Conservation (phyloP, 2,113 vertebrate species). For the Strix uralensis region DNA sequence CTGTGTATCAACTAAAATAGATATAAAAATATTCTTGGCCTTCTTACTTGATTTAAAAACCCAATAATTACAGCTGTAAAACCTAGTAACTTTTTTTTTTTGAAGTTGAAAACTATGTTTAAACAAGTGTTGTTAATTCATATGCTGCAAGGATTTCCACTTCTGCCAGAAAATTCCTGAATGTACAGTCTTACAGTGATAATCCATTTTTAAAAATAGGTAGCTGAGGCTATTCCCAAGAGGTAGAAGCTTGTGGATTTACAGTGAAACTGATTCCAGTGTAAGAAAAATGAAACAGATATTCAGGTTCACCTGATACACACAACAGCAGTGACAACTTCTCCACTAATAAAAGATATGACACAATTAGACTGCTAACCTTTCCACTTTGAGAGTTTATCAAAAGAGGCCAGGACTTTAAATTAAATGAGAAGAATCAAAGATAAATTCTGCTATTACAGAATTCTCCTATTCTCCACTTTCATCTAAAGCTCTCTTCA, state of each 20-base stretch:
- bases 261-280: background rate
- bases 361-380: background rate
- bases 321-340: background rate
- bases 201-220: conserved; percentile 10
- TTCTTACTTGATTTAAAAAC: background rate
- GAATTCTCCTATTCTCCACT: background rate
- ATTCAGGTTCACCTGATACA: background rate
- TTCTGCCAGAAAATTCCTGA: background rate
- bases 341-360: background rate
- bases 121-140: conserved; percentile 12
- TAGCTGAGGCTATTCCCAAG: conserved; percentile 7
- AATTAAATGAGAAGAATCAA: background rate
- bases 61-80: background rate
- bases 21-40: background rate
- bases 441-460: background rate
- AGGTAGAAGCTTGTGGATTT: background rate
- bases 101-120: background rate
- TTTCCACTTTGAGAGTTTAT: background rate
- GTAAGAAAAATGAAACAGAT: background rate
- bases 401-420: background rate
- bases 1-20: background rate
- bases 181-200: background rate
- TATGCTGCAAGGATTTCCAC: conserved; percentile 8
- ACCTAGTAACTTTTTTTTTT: background rate
- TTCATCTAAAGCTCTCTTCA: background rate